A percentile compares a stretch with the other conserved stretches of the same genome.
These are phyloP conservation scores for Dromiciops gliroides DNA, from an alignment of 2,113 vertebrate species.

Conservation along the genomic window DNA sequence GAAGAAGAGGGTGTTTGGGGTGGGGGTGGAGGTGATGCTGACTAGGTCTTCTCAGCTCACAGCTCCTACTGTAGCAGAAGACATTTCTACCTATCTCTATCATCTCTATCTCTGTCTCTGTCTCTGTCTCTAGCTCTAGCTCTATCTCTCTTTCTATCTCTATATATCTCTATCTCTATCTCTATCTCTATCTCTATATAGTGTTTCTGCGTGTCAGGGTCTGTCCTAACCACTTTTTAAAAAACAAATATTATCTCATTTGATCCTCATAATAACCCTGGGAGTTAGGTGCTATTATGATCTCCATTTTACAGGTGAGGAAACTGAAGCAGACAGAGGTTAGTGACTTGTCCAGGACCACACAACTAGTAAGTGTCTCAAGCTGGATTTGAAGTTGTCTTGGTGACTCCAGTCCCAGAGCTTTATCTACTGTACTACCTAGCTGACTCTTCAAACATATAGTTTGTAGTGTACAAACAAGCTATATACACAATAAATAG, in stretches of 20 bases:
- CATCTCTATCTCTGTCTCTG: too few species aligned
- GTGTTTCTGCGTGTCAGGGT: neutral
- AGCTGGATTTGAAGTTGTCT: neutral
- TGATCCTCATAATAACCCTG: neutral
- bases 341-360: neutral
- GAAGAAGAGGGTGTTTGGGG: neutral
- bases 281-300: neutral
- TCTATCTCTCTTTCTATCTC: too few species aligned
- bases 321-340: neutral
- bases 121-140: neutral
- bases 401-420: neutral
- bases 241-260: neutral
- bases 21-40: neutral
- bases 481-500: neutral
- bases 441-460: neutral
- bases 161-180: neutral
- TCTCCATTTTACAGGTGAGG: neutral
- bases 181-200: neutral
- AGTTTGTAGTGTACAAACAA: neutral
- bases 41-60: neutral
- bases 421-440: neutral
- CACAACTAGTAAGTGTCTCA: neutral
- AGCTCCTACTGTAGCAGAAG: neutral
- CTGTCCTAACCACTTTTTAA: neutral
- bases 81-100: neutral